Conservation (phyloP, 2,113 vertebrate species). For the Pelodiscus sinensis region DNA sequence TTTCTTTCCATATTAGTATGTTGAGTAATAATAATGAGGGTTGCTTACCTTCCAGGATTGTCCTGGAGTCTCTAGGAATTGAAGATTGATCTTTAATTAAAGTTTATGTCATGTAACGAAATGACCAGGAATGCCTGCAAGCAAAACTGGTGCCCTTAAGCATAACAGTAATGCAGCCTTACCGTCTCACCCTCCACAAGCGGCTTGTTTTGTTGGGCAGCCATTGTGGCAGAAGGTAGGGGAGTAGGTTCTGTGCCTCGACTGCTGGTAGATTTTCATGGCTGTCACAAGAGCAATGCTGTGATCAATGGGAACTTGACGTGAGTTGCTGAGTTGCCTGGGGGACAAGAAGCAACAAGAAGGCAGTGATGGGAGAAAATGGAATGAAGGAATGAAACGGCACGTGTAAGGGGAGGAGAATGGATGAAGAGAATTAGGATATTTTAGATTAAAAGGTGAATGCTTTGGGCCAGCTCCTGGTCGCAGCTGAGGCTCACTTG, state of each 20-base stretch:
- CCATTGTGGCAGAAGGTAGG: rapidly evolving
- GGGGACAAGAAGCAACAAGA: background rate
- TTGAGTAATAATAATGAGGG: background rate
- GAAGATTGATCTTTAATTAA: too few relatives aligned
- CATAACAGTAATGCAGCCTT: background rate
- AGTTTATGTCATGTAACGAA: too few relatives aligned
- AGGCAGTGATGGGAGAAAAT: background rate
- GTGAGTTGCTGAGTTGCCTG: background rate
- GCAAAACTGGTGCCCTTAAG: too few relatives aligned
- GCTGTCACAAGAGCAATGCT: background rate
- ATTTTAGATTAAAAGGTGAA: background rate
- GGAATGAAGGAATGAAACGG: background rate
- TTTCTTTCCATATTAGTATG: background rate
- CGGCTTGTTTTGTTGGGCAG: background rate
- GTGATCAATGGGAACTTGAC: background rate
- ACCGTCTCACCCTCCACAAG: background rate
- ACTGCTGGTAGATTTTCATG: rapidly evolving
- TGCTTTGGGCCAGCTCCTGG: background rate
- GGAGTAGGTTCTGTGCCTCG: background rate
- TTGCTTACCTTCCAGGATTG: too few relatives aligned
- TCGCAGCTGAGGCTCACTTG: background rate
- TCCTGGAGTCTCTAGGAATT: too few relatives aligned
- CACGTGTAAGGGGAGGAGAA: background rate
- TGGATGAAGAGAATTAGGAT: background rate
- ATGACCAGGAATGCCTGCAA: too few relatives aligned